Percentiles rank a stretch among this genome's conserved stretches.
Conservation (phyloP, 1,140 invertebrate genomes). For the Pomacea maculata region DNA sequence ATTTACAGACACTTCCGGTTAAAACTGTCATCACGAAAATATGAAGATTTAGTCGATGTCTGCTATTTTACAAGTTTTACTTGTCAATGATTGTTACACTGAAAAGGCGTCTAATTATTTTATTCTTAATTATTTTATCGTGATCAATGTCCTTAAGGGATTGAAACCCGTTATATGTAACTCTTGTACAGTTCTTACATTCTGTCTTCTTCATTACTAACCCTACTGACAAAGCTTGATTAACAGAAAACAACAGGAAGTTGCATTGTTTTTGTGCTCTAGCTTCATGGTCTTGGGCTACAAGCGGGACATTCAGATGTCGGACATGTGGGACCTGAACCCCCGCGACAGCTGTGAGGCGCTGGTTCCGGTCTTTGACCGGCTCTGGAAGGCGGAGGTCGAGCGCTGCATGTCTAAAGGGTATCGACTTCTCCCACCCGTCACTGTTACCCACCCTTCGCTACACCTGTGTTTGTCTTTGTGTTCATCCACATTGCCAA, state of each 20-base stretch:
- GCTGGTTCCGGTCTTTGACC: conserved; percentile 85
- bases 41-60: too few relatives aligned
- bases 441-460: background rate
- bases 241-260: background rate
- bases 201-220: too few relatives aligned
- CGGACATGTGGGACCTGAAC: conserved; percentile 91
- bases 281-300: conserved; percentile 82
- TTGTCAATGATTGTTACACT: too few relatives aligned
- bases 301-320: conserved; percentile 77
- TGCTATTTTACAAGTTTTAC: too few relatives aligned
- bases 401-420: conserved; percentile 8
- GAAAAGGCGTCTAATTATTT: too few relatives aligned
- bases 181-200: too few relatives aligned
- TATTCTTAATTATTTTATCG: too few relatives aligned
- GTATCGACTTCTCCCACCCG: background rate
- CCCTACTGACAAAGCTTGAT: too few relatives aligned
- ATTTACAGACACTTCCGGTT: too few relatives aligned
- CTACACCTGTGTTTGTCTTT: background rate
- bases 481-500: background rate
- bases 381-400: conserved; percentile 77
- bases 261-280: conserved; percentile 18
- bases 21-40: too few relatives aligned
- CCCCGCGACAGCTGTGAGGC: conserved; percentile 81
- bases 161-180: too few relatives aligned
- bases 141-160: too few relatives aligned